Conservation (phyloP, 2,797 vertebrate genomes). For the Valencia hispanica region DNA sequence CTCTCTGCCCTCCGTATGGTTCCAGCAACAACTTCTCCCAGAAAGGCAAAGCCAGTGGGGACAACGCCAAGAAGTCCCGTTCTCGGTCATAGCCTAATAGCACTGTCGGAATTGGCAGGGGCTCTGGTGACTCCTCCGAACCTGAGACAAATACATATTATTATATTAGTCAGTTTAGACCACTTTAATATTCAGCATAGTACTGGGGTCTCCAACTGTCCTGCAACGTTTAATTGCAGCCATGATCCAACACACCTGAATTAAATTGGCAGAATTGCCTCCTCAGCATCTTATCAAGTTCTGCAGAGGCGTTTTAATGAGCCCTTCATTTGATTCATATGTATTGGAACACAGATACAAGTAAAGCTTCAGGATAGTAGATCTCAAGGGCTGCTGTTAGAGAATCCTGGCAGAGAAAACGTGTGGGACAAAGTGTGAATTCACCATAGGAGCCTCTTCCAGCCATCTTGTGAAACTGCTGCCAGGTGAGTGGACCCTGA, state of each 20-base stretch:
- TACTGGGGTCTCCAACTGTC: neutral
- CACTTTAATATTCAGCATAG: neutral
- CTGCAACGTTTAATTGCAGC: neutral
- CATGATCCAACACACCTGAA: neutral
- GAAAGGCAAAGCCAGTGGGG: conserved; percentile 93
- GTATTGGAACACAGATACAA: neutral
- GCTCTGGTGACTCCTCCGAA: conserved; percentile 97
- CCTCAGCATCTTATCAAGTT: neutral
- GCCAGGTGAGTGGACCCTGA: conserved; percentile 98
- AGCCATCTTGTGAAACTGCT: conserved; percentile 99
- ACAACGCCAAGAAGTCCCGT: conserved; percentile 93
- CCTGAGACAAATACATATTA: conserved; percentile 73
- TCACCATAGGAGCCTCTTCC: conserved; percentile 97
- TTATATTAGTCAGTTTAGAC: conserved; percentile 1
- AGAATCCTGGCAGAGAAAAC: neutral
- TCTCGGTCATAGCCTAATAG: conserved; percentile 94
- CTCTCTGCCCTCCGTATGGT: conserved; percentile 93
- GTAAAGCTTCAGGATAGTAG: neutral
- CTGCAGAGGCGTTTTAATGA: neutral
- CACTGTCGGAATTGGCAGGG: conserved; percentile 91
- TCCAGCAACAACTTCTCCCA: conserved; percentile 97
- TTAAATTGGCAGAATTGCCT: neutral
- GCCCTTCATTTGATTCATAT: neutral
- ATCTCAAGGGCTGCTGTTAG: neutral
- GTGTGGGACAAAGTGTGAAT: neutral